A percentile compares a stretch with the other conserved stretches of the same genome.
phyloP scores from a whole-genome alignment of 1,140 invertebrate species.

The Rhysida immarginata region DNA sequence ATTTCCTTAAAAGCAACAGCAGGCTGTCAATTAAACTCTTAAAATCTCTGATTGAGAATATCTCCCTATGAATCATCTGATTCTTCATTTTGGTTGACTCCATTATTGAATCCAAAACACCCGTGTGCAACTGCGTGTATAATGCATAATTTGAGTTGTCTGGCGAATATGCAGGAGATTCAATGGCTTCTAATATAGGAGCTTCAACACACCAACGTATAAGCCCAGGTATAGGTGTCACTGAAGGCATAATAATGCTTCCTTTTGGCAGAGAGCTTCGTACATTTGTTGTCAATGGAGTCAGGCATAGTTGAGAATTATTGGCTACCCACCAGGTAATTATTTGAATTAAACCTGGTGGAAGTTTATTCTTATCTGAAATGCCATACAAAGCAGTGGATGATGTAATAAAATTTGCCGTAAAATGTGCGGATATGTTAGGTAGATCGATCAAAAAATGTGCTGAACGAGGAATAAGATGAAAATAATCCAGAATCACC shows the following conservation, averaged over 20 bases:
- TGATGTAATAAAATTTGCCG: constrained; percentile 60
- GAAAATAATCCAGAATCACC: constrained; percentile 61
- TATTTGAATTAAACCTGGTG: constrained; percentile 41
- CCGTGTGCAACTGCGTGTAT: constrained; percentile 6
- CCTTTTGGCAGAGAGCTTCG: constrained; percentile 51
- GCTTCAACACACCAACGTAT: constrained; percentile 52
- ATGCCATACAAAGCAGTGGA: constrained; percentile 55
- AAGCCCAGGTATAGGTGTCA: constrained; percentile 60
- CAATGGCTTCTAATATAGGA: constrained; percentile 29
- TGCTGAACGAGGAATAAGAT: constrained; percentile 46
- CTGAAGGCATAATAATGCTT: constrained; percentile 62
- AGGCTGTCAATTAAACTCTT: constrained; percentile 7
- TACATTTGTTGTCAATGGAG: constrained; percentile 42
- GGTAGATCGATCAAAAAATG: constrained; percentile 48
- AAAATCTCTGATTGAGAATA: constrained; percentile 13
- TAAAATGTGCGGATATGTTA: constrained; percentile 53
- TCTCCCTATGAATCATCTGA: constrained; percentile 13
- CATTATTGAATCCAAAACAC: constrained; percentile 15
- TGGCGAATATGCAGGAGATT: neutral
- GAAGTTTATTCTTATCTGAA: constrained; percentile 15
- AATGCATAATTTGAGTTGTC: neutral
- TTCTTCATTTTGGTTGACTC: constrained; percentile 7
- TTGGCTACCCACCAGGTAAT: constrained; percentile 48
- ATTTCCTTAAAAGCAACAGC: neutral
- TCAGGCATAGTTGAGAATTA: constrained; percentile 49